These are phyloP conservation scores for Acronicta aceris DNA, from an alignment of 2,888 invertebrate genomes.

Conservation along the genomic window DNA sequence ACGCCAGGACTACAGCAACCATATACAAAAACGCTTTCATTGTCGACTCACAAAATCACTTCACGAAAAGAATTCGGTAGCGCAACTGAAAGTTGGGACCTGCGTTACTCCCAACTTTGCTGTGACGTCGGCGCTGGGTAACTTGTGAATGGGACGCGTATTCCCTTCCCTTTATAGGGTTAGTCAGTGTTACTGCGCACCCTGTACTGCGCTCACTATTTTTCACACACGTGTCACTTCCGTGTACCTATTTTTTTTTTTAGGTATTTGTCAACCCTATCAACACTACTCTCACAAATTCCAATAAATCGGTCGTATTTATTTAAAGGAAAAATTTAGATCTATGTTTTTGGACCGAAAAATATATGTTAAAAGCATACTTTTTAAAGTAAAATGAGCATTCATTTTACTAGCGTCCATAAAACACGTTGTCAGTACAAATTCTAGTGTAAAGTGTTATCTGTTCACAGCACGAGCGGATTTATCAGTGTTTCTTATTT, in stretches of 20 bases:
- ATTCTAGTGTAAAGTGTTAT: constrained; percentile 70
- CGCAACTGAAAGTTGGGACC: constrained; percentile 67
- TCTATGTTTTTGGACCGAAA: constrained; percentile 31
- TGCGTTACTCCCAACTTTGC: constrained; percentile 60
- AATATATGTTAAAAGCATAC: constrained; percentile 30
- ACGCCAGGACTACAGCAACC: constrained; percentile 70
- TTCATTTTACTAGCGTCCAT: constrained; percentile 53
- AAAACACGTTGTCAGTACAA: constrained; percentile 53
- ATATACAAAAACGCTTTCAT: constrained; percentile 78
- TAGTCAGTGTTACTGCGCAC: constrained; percentile 80
- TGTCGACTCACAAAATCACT: constrained; percentile 67
- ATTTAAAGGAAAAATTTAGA: constrained; percentile 34
- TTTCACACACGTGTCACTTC: constrained; percentile 58
- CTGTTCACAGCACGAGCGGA: constrained; percentile 77
- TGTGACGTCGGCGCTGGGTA: constrained; percentile 72
- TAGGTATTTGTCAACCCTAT: constrained; percentile 43
- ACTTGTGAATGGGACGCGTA: constrained; percentile 82
- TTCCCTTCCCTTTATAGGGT: constrained; percentile 81
- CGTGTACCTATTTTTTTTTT: constrained; percentile 32
- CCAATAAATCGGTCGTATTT: constrained; percentile 13
- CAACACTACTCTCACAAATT: constrained; percentile 20
- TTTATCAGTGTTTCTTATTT: constrained; percentile 77
- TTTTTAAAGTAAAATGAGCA: constrained; percentile 34
- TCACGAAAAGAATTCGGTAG: constrained; percentile 60
- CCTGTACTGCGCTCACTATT: constrained; percentile 75